Conservation (phyloP, 2,888 invertebrate species). For the Zygothrica quintamaculata region DNA sequence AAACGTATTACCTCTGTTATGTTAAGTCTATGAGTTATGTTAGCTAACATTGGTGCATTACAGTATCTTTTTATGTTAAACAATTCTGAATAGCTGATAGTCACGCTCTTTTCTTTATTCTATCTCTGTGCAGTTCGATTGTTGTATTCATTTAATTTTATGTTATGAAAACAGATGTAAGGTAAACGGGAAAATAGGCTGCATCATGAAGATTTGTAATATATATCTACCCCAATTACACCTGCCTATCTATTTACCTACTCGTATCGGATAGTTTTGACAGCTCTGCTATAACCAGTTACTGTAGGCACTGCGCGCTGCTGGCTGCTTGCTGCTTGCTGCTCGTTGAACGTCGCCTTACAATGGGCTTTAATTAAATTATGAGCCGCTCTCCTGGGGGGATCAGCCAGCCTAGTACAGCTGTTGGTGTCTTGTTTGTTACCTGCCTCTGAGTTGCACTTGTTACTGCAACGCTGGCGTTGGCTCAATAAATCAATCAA, state of each 20-base stretch:
- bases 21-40: background rate
- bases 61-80: too few relatives aligned
- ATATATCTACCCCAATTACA: conserved; percentile 30
- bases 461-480: conserved; percentile 23
- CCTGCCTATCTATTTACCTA: conserved; percentile 41
- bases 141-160: too few relatives aligned
- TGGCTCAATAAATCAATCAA: conserved; percentile 74
- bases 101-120: too few relatives aligned
- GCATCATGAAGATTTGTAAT: background rate
- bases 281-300: conserved; percentile 45
- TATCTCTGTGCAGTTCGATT: too few relatives aligned
- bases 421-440: conserved; percentile 23
- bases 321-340: background rate
- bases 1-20: background rate
- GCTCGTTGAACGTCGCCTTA: conserved; percentile 23
- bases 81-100: too few relatives aligned
- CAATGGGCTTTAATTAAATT: conserved; percentile 69
- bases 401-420: conserved; percentile 18
- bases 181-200: background rate
- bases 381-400: conserved; percentile 27
- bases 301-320: conserved; percentile 5
- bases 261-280: conserved; percentile 59
- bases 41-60: background rate
- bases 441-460: conserved; percentile 46
- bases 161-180: too few relatives aligned